Evolutionary conservation across 2,113 vertebrate genomes (phyloP).

Genomic region (Copsychus sechellarum): DNA sequence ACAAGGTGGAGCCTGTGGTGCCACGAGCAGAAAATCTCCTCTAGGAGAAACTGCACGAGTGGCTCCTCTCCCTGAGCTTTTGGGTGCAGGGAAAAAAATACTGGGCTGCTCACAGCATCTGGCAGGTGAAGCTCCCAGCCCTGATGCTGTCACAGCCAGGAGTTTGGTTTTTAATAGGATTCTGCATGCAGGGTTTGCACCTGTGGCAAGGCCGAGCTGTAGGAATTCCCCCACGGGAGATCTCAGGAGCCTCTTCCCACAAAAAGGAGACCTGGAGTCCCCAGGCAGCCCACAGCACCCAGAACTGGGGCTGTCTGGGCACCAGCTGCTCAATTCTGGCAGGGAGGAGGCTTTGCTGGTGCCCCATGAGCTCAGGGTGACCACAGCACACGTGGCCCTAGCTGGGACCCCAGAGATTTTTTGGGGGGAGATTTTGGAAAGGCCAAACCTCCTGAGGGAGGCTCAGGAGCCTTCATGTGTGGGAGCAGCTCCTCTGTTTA

Average conservation of each 20-base stretch:
- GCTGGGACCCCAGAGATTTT: accelerated
- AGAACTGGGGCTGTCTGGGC: neutral
- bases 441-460: neutral
- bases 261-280: neutral
- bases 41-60: accelerated
- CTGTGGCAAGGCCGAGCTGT: accelerated
- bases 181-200: neutral
- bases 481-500: neutral
- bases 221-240: accelerated
- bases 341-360: neutral
- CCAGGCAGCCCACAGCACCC: neutral
- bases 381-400: accelerated
- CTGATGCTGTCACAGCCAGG: accelerated
- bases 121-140: neutral
- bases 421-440: neutral
- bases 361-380: neutral
- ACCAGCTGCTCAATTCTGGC: neutral
- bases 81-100: neutral
- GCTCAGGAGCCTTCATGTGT: neutral
- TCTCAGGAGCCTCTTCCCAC: accelerated
- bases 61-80: neutral
- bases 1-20: neutral
- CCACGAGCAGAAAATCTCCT: neutral
- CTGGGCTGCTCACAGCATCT: neutral
- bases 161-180: accelerated